Base-by-base conservation (phyloP, 2,888 invertebrate genomes). In the Tenthredo mesomela region DNA sequence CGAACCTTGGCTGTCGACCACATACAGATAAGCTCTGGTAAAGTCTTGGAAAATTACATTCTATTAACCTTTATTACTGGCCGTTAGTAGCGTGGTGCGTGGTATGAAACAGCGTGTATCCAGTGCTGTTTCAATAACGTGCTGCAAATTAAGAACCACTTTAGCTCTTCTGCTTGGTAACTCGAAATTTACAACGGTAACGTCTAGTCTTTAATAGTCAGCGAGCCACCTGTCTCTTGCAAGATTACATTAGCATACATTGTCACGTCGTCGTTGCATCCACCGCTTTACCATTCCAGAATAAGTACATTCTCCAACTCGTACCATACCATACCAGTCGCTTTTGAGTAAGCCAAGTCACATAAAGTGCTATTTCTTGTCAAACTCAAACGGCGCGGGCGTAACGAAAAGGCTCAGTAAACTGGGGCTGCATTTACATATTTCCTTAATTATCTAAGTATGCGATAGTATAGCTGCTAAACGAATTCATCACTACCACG, bases 181-280 rank as follows among this genome's bases (percentile, higher is more conserved):
- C 50, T n/a, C 7, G 80, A 40, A 80, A 80, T 80, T 80, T 80
- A 80, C 80, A 80, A 58, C 77, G 18, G 80, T 61, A 80, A n/a
- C 33, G 40, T 21, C 18, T 80, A 21, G 37, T 50, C 40, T 67
- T 67, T 67, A 67, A n/a, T n/a, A 58, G n/a, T 80, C 78, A 21
- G 21, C 58, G 40, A 80, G 21, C 29, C 78, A 40, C 61, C 37
- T 80, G 80, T 61, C 61, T 80, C 18, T 80, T 25, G 61, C 47
- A 40, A 80, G 80, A 80, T 80, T 80, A 80, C 80, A 80, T 80
- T 80, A 80, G 80, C 80, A 80, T 80, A 80, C 61, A 61, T 80
- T 50, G 58, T 65, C 21, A 77, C 29, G 7, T 29, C 54, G 33
- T n/a, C 77, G 54, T 77, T 54, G 50, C 47, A 77, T 43, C 29